Evolutionary conservation across 2,797 vertebrate genomes (phyloP).

Genomic region (Pagetopsis macropterus): DNA sequence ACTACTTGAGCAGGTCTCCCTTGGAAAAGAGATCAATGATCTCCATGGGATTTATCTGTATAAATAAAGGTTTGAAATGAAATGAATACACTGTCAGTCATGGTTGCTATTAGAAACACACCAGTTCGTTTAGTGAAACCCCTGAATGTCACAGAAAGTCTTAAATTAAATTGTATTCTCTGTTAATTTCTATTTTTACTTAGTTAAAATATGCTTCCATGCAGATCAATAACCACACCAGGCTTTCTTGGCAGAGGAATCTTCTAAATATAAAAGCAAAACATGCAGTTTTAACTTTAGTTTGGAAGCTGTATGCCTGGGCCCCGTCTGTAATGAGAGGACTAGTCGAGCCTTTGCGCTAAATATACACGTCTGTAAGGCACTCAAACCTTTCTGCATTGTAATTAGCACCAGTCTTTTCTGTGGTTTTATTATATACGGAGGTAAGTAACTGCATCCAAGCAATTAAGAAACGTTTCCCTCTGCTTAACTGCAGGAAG

Average conservation of each 20-base stretch:
- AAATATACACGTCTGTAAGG: constrained; percentile 73
- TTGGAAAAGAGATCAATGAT: no score
- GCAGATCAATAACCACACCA: constrained; percentile 33
- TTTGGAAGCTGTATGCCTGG: constrained; percentile 48
- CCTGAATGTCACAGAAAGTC: not conserved
- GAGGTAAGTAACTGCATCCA: constrained; percentile 61
- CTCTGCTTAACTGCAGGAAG: constrained; percentile 57
- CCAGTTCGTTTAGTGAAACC: not conserved
- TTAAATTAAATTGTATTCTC: constrained; percentile 16
- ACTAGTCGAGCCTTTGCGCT: constrained; percentile 53
- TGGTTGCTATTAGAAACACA: constrained; percentile 18
- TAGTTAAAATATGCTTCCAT: constrained; percentile 35
- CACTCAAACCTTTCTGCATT: constrained; percentile 65
- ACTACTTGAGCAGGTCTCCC: no score
- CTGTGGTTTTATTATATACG: constrained; percentile 71
- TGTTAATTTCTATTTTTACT: constrained; percentile 21
- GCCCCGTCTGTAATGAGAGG: constrained; percentile 77
- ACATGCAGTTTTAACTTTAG: constrained; percentile 46
- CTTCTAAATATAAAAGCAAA: constrained; percentile 49
- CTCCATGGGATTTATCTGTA: no score
- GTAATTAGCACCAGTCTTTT: constrained; percentile 69
- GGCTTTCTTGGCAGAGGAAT: constrained; percentile 35
- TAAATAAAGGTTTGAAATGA: no score
- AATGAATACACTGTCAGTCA: not conserved
- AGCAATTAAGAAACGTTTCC: constrained; percentile 56